Conservation (phyloP, 2,113 vertebrate genomes). For the Drymodes brunneopygia region DNA sequence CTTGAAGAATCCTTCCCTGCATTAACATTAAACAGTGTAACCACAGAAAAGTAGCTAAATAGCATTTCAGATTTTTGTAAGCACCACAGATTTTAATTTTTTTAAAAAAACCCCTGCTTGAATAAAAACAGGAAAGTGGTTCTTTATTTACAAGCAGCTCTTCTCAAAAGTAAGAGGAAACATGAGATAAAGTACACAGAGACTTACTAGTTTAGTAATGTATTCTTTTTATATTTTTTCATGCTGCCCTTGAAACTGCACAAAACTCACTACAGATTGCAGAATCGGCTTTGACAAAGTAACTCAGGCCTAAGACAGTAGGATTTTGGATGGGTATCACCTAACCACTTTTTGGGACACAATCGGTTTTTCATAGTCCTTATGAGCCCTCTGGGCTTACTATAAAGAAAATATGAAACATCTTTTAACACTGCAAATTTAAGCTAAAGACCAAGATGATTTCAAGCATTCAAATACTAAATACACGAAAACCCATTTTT, state of each 20-base stretch:
- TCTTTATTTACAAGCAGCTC: neutral
- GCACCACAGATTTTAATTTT: neutral
- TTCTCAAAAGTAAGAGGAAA: neutral
- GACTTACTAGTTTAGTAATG: neutral
- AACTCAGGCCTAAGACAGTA: neutral
- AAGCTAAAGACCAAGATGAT: neutral
- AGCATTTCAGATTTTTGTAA: neutral
- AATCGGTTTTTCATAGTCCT: accelerated
- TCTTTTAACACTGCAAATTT: neutral
- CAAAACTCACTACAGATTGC: neutral
- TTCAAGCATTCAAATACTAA: neutral
- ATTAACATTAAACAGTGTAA: neutral
- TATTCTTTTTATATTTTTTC: neutral
- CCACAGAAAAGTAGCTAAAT: neutral
- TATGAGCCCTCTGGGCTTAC: neutral
- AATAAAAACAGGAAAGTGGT: neutral
- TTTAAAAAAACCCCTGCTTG: too few species aligned
- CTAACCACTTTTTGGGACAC: neutral
- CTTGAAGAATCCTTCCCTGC: neutral
- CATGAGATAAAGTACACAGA: neutral
- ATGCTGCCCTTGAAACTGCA: neutral
- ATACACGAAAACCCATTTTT: neutral
- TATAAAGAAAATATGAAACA: neutral
- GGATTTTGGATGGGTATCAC: neutral
- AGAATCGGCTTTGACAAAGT: neutral